phyloP scores from a whole-genome alignment of 2,113 vertebrate species.

The Charadrius vociferus region DNA sequence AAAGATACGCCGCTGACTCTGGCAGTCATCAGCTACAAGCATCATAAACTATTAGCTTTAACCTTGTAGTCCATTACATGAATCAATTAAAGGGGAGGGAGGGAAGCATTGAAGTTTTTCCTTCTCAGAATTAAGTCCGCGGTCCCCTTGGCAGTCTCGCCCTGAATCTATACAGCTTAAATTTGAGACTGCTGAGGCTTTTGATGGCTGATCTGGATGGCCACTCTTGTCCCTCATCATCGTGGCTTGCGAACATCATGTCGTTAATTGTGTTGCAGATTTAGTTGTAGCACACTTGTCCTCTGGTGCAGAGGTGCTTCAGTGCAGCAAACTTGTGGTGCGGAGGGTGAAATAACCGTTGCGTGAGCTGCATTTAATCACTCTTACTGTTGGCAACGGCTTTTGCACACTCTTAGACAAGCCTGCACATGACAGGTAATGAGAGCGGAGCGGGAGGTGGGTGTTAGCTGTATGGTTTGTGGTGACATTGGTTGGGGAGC shows the following conservation, averaged over 20 bases:
- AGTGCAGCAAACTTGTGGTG: neutral
- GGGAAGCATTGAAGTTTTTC: neutral
- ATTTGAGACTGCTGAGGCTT: neutral
- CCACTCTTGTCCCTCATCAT: accelerated
- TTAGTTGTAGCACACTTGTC: neutral
- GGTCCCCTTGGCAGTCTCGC: neutral
- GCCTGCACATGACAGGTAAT: conserved; percentile 19
- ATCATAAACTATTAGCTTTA: neutral
- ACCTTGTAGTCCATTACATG: neutral
- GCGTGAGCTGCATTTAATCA: neutral
- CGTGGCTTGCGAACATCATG: accelerated
- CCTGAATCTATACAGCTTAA: neutral
- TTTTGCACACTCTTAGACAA: neutral
- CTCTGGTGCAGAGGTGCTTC: neutral
- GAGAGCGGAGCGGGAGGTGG: conserved; percentile 9
- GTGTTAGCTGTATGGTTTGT: neutral
- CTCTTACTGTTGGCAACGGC: neutral
- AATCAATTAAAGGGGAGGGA: neutral
- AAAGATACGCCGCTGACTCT: neutral
- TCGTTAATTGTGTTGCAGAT: neutral
- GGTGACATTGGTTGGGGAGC: conserved; percentile 4
- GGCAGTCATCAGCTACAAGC: neutral
- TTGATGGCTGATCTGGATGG: neutral
- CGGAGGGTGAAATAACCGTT: neutral
- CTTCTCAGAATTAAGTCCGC: neutral